Conservation (phyloP, 1,140 invertebrate species). For the Apis florea region DNA sequence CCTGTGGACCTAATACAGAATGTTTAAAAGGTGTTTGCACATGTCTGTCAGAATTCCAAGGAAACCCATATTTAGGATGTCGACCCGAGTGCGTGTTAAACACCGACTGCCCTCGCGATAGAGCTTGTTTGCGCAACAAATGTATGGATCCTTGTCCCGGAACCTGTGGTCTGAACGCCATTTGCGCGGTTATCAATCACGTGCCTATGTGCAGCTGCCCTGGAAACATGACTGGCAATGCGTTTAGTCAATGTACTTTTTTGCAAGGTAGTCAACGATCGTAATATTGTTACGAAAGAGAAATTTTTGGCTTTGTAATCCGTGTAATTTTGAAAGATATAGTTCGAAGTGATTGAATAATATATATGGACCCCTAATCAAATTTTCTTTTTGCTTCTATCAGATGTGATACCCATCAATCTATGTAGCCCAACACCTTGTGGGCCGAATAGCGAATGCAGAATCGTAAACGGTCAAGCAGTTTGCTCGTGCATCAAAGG, state of each 20-base stretch:
- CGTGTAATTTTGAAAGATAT: conserved; percentile 81
- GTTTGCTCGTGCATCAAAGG: conserved; percentile 77
- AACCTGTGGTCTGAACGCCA: conserved; percentile 86
- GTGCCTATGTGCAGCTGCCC: conserved; percentile 84
- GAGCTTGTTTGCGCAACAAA: conserved; percentile 88
- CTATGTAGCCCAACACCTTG: conserved; percentile 82
- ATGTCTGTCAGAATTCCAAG: conserved; percentile 85
- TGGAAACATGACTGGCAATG: conserved; percentile 80
- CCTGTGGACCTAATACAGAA: conserved; percentile 74
- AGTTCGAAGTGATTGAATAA: conserved; percentile 30
- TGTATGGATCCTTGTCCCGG: conserved; percentile 88
- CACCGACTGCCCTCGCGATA: conserved; percentile 86
- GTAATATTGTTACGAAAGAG: no score
- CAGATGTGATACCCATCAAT: conserved; percentile 51
- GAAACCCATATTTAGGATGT: conserved; percentile 88
- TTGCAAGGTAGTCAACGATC: conserved; percentile 46
- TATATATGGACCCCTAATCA: no score
- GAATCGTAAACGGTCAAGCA: conserved; percentile 75
- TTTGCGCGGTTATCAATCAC: conserved; percentile 87
- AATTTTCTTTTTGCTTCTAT: no score
- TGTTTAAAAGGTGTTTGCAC: conserved; percentile 84
- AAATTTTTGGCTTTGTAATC: no score
- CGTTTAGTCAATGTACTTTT: conserved; percentile 74
- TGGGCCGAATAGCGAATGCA: conserved; percentile 82
- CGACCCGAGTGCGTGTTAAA: conserved; percentile 87